Base-by-base conservation (phyloP, 2,797 vertebrate species). In the Sparidentex hasta region DNA sequence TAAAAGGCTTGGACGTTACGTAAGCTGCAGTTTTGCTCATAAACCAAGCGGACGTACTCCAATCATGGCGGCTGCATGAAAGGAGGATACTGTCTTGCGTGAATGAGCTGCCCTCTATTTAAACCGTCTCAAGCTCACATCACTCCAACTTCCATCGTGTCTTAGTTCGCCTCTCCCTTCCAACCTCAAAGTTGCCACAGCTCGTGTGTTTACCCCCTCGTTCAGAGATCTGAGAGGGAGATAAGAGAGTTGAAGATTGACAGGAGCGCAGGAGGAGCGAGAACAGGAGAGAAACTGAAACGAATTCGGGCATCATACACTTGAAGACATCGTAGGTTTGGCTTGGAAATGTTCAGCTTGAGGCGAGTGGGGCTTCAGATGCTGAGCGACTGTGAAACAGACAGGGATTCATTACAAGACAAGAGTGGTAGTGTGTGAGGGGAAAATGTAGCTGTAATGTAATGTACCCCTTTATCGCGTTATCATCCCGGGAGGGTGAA, bases 1-100 rank as follows among this genome's bases (percentile, higher is more conserved):
- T 87, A 83, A 90, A 91, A 84, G 88, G 80, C 38, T 71, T 12
- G 71, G 68, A 76, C 50, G 29, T 93, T 93, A 63, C 65, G 52
- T 92, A 92, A 93, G 41, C n/a, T 9, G 46, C 56, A 20, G 46
- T 71, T 77, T 64, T 47, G 23, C 74, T 63, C 7, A 2, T 61
- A 44, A 78, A 76, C 55, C 75, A 27, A 83, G 65, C 9, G 41
- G 69, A 57, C 58, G 23, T 65, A 73, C 83, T 85, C 71, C 75
- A n/a, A 74, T 58, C 51, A 81, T 20, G 27, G 69, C 38, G 50
- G 59, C 78, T 74, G 62, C 70, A 73, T 86, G 78, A 90, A 90
- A 83, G 66, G 81, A 68, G 71, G 72, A 91, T 82, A 83, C 74
- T 77, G 71, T 80, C 71, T 85, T 76, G 82, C 81, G 43, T 87